These are phyloP conservation scores for Thrips palmi DNA, from an alignment of 1,140 invertebrate species.

Conservation along the genomic window DNA sequence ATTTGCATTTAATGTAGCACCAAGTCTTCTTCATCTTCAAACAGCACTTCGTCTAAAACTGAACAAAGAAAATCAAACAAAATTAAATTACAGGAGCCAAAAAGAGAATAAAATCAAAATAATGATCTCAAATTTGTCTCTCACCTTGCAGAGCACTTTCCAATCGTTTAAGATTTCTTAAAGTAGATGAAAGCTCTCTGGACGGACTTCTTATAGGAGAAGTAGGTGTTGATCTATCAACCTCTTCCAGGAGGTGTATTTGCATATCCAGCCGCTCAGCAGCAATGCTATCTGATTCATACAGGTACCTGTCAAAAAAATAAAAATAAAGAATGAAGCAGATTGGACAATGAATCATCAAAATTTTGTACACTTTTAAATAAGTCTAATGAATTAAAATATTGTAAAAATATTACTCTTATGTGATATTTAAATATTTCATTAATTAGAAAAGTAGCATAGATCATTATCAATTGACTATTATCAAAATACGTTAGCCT, in stretches of 20 bases:
- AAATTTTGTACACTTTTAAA: slow-evolving; percentile 2
- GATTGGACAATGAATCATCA: neutral
- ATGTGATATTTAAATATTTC: too few relatives aligned
- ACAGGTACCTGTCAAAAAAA: slow-evolving; percentile 19
- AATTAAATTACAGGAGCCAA: neutral
- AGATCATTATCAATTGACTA: too few relatives aligned
- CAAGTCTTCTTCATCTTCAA: slow-evolving; percentile 18
- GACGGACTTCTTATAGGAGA: slow-evolving; percentile 21
- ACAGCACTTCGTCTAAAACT: slow-evolving; percentile 19
- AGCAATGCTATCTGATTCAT: slow-evolving; percentile 22
- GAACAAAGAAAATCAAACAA: slow-evolving; percentile 11
- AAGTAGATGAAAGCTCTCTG: slow-evolving; percentile 33
- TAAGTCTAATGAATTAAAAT: too few relatives aligned
- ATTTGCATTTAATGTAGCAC: too few relatives aligned
- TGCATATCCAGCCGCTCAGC: slow-evolving; percentile 19
- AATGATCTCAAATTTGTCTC: slow-evolving; percentile 10
- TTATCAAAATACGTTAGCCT: too few relatives aligned
- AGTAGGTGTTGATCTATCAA: slow-evolving; percentile 17
- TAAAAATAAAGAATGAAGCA: slow-evolving; percentile 4
- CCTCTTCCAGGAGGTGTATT: slow-evolving; percentile 24
- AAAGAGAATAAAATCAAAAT: neutral
- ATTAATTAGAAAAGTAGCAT: too few relatives aligned
- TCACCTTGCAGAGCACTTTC: slow-evolving; percentile 36
- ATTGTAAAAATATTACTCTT: too few relatives aligned
- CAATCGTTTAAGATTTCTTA: slow-evolving; percentile 36